Evolutionary conservation across 1,140 invertebrate genomes (phyloP).

Genomic region (Psilanteris sp.): DNA sequence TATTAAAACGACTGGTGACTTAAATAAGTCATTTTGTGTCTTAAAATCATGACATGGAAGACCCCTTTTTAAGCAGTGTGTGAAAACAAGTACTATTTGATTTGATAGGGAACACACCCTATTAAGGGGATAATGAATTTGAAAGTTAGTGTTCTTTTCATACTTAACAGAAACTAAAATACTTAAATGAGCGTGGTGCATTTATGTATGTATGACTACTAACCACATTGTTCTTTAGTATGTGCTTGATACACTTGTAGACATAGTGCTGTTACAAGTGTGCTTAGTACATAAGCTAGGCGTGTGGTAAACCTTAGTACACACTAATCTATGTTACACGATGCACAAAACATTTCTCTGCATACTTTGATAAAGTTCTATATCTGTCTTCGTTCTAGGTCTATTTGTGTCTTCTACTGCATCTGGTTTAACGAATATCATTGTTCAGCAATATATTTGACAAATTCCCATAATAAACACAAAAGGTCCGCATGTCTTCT

Average conservation of each 20-base stretch:
- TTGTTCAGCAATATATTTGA: slow-evolving; percentile 55
- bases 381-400: slow-evolving; percentile 24
- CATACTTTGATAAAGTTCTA: slow-evolving; percentile 70
- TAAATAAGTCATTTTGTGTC: too few relatives aligned
- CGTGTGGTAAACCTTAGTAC: slow-evolving; percentile 65
- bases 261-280: slow-evolving; percentile 32
- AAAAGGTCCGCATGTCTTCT: too few relatives aligned
- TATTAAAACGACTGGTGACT: too few relatives aligned
- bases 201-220: slow-evolving; percentile 4
- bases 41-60: too few relatives aligned
- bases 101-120: too few relatives aligned
- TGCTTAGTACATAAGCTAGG: slow-evolving; percentile 37
- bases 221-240: slow-evolving; percentile 19
- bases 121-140: too few relatives aligned
- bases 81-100: too few relatives aligned
- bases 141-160: too few relatives aligned
- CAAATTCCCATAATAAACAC: slow-evolving; percentile 40
- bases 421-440: slow-evolving; percentile 18
- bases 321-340: slow-evolving; percentile 31
- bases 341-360: slow-evolving; percentile 69
- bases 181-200: slow-evolving; percentile 3
- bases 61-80: too few relatives aligned
- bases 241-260: slow-evolving; percentile 31
- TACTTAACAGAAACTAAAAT: slow-evolving; percentile 13
- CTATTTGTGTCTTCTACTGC: slow-evolving; percentile 32